Evolutionary conservation across 1,140 invertebrate genomes (phyloP).

Genomic region (Dendroctonus ponderosae): DNA sequence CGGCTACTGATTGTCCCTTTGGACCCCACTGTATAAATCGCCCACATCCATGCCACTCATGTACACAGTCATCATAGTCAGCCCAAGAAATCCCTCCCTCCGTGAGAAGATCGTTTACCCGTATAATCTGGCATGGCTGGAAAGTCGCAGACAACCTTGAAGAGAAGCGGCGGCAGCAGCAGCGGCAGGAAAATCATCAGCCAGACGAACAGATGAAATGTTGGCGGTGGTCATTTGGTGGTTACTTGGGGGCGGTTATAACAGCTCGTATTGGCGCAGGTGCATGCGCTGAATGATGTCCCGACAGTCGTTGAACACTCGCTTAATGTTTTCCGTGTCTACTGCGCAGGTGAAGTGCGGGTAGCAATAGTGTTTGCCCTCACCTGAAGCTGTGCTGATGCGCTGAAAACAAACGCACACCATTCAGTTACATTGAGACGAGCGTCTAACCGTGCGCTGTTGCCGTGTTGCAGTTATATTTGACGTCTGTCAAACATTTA

Average conservation of each 20-base stretch:
- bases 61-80: too few relatives aligned
- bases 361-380: slow-evolving; percentile 99
- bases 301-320: slow-evolving; percentile 99
- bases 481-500: too few relatives aligned
- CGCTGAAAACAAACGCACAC: slow-evolving; percentile 65
- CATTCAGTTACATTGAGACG: too few relatives aligned
- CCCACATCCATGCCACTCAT: too few relatives aligned
- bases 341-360: slow-evolving; percentile 99
- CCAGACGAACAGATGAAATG: not conserved
- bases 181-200: not conserved
- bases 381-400: slow-evolving; percentile 96
- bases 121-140: not conserved
- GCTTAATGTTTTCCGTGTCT: slow-evolving; percentile 99
- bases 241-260: slow-evolving; percentile 66
- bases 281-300: slow-evolving; percentile 99
- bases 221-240: slow-evolving; percentile 1
- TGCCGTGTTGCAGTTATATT: too few relatives aligned
- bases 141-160: not conserved
- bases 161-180: not conserved
- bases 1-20: too few relatives aligned
- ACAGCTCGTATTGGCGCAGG: slow-evolving; percentile 97
- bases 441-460: too few relatives aligned
- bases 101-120: slow-evolving; percentile 1
- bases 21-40: too few relatives aligned
- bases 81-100: slow-evolving; percentile 2